Conservation (phyloP, 2,888 invertebrate species). For the Nipponacmea schrenckii region DNA sequence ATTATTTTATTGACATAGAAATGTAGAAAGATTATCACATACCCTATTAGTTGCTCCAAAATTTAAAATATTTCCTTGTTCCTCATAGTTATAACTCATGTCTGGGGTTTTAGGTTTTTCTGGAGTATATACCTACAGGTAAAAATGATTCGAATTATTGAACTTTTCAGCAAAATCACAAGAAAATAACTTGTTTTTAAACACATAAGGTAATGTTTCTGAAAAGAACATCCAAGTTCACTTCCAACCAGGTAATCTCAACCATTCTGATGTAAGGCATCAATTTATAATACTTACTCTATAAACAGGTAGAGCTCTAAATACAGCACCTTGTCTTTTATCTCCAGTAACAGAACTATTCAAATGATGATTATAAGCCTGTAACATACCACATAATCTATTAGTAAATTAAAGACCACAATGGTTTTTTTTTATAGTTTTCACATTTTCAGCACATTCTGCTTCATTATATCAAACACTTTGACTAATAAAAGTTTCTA, state of each 20-base stretch:
- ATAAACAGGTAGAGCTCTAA: conserved; percentile 64
- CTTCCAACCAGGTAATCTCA: neutral
- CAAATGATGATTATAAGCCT: conserved; percentile 61
- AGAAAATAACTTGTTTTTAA: neutral
- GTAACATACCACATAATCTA: conserved; percentile 21
- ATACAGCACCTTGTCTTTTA: conserved; percentile 61
- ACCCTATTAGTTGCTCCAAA: too few relatives aligned
- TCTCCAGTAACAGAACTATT: conserved; percentile 61
- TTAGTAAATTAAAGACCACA: neutral
- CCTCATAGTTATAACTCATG: conserved; percentile 30
- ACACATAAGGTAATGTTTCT: neutral
- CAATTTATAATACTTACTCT: conserved; percentile 51
- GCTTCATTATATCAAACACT: too few relatives aligned
- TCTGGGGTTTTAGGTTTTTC: conserved; percentile 45
- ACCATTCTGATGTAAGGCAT: neutral
- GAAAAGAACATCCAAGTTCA: neutral
- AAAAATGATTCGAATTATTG: neutral
- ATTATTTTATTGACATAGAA: too few relatives aligned
- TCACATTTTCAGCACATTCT: too few relatives aligned
- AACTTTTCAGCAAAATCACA: too few relatives aligned
- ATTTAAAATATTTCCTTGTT: neutral
- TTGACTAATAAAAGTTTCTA: too few relatives aligned
- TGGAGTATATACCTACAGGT: conserved; percentile 47
- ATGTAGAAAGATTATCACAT: too few relatives aligned
- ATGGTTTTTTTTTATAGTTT: too few relatives aligned